Evolutionary conservation across 2,888 invertebrate species (phyloP).

Genomic region (Dione vanillae): DNA sequence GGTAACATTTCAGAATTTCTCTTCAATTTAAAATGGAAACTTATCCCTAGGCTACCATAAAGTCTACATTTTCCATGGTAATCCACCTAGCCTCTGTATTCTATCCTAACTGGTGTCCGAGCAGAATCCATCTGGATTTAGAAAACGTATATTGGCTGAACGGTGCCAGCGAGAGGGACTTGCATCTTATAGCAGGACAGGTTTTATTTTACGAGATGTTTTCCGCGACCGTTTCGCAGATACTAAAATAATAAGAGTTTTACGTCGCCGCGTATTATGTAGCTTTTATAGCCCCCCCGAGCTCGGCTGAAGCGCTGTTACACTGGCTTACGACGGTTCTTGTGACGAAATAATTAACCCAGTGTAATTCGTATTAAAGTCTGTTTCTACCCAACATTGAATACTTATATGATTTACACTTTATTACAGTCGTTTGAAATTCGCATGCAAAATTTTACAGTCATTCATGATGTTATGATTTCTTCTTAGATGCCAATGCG

Average conservation of each 20-base stretch:
- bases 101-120: conserved; percentile 79
- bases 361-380: conserved; percentile 74
- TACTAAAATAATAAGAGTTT: conserved; percentile 84
- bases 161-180: conserved; percentile 62
- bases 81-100: conserved; percentile 75
- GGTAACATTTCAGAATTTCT: conserved; percentile 79
- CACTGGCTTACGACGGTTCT: conserved; percentile 80
- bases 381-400: conserved; percentile 62
- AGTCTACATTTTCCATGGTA: conserved; percentile 83
- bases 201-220: conserved; percentile 82
- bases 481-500: background rate
- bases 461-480: conserved; percentile 32
- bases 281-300: conserved; percentile 77
- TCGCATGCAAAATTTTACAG: conserved; percentile 41
- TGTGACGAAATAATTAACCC: conserved; percentile 82
- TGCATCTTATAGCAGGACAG: conserved; percentile 71
- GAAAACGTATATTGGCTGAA: conserved; percentile 66
- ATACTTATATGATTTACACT: conserved; percentile 62
- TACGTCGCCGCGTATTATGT: conserved; percentile 81
- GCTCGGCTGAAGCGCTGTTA: conserved; percentile 78
- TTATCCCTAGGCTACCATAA: conserved; percentile 82
- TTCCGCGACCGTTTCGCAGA: conserved; percentile 80
- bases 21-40: conserved; percentile 83
- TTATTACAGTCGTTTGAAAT: conserved; percentile 57
- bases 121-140: conserved; percentile 79